Conservation (phyloP, 2,113 vertebrate species). For the Tonatia bakeri region DNA sequence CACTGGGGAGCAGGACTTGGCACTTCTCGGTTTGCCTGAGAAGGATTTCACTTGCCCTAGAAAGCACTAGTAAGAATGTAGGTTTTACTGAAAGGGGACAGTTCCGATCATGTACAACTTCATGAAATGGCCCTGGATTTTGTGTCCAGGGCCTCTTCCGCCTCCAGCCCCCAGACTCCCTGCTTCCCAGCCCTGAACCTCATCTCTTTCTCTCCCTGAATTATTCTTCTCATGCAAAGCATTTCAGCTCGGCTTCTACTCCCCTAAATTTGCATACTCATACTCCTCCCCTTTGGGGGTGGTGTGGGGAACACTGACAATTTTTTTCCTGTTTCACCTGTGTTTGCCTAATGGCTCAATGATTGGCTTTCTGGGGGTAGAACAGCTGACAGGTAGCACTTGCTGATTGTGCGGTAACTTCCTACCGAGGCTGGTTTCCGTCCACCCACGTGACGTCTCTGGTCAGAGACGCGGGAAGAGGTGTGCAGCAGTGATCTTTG, state of each 20-base stretch:
- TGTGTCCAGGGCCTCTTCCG: neutral
- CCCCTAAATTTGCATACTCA: constrained; percentile 5
- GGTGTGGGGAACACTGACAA: neutral
- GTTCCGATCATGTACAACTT: neutral
- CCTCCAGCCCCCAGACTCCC: neutral
- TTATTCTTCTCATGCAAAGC: constrained; percentile 56
- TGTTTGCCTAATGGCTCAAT: neutral
- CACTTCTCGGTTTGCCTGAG: neutral
- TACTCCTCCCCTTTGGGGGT: neutral
- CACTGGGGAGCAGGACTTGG: neutral
- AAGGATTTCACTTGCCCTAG: neutral
- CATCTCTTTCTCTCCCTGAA: neutral
- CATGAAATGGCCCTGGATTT: neutral
- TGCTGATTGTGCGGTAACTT: neutral
- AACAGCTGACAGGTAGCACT: too few species aligned
- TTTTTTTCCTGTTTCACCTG: neutral
- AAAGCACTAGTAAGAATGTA: neutral
- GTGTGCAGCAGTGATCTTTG: neutral
- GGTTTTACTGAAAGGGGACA: neutral
- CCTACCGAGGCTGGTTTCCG: neutral
- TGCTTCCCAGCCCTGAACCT: neutral
- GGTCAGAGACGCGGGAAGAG: neutral
- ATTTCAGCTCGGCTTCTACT: neutral
- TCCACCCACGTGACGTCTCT: neutral
- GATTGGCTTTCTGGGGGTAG: neutral